These are phyloP conservation scores for Limulus polyphemus DNA, from an alignment of 2,888 invertebrate species.

Conservation along the genomic window DNA sequence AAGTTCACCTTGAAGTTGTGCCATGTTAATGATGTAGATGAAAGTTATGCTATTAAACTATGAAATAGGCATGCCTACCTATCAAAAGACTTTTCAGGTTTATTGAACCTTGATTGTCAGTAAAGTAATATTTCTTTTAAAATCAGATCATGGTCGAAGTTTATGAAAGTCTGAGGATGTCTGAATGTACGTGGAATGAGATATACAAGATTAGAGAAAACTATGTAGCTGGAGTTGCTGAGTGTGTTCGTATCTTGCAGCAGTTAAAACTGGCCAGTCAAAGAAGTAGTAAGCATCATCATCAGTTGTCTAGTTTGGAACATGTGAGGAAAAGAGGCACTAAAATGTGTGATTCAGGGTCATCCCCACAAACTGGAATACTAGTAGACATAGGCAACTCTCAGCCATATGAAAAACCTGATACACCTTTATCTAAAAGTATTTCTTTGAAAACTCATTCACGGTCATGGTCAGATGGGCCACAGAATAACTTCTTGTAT, in stretches of 20 bases:
- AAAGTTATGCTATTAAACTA: too few relatives aligned
- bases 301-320: background rate
- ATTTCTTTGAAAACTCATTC: too few relatives aligned
- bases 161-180: constrained; percentile 19
- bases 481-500: too few relatives aligned
- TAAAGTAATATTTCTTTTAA: background rate
- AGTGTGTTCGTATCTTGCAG: constrained; percentile 20
- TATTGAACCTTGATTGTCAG: too few relatives aligned
- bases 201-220: constrained; percentile 22
- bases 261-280: constrained; percentile 20
- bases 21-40: too few relatives aligned
- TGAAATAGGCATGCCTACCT: too few relatives aligned
- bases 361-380: constrained; percentile 15
- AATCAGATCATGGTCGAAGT: constrained; percentile 24
- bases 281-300: background rate
- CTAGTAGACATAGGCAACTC: constrained; percentile 21
- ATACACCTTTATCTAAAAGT: too few relatives aligned
- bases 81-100: too few relatives aligned
- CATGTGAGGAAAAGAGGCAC: background rate
- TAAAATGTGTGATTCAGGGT: too few relatives aligned
- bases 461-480: too few relatives aligned
- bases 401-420: constrained; percentile 9
- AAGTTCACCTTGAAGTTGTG: too few relatives aligned
- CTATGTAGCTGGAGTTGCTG: constrained; percentile 22
- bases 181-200: constrained; percentile 23